phyloP scores from a whole-genome alignment of 2,888 invertebrate species.

The Slavum lentiscoides region DNA sequence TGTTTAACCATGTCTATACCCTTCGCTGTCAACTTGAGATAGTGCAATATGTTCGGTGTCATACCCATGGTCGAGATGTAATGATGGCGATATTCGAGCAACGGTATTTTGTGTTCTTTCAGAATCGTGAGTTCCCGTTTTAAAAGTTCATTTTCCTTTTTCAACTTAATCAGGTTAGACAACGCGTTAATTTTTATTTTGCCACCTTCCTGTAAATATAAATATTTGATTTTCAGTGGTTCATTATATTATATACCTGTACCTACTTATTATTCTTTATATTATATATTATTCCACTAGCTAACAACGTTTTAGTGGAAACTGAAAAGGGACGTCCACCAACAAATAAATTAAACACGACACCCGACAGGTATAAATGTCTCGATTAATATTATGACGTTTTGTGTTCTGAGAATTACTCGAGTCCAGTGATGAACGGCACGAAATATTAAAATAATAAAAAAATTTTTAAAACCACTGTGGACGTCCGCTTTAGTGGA shows the following conservation, averaged over 20 bases:
- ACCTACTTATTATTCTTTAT: too few relatives aligned
- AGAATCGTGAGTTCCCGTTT: slow-evolving; percentile 9
- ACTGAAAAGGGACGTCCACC: background rate
- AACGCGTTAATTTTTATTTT: slow-evolving; percentile 7
- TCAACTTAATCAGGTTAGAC: slow-evolving; percentile 4
- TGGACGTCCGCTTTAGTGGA: too few relatives aligned
- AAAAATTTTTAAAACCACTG: too few relatives aligned
- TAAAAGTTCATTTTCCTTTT: slow-evolving; percentile 13
- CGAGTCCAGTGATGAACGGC: too few relatives aligned
- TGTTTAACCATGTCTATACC: slow-evolving; percentile 23
- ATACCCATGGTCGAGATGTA: slow-evolving; percentile 22
- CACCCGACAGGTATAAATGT: background rate
- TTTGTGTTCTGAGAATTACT: too few relatives aligned
- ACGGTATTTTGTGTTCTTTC: slow-evolving; percentile 5
- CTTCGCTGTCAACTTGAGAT: slow-evolving; percentile 10
- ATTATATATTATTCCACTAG: background rate
- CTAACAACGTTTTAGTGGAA: background rate
- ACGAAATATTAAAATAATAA: too few relatives aligned
- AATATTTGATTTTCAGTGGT: background rate
- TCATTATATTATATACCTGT: too few relatives aligned
- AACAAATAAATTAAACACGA: background rate
- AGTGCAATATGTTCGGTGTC: slow-evolving; percentile 25
- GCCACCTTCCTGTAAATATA: slow-evolving; percentile 33
- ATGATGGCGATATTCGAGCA: slow-evolving; percentile 26
- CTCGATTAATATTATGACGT: background rate